phyloP scores from a whole-genome alignment of 2,113 vertebrate genomes.

The Carlito syrichta region DNA sequence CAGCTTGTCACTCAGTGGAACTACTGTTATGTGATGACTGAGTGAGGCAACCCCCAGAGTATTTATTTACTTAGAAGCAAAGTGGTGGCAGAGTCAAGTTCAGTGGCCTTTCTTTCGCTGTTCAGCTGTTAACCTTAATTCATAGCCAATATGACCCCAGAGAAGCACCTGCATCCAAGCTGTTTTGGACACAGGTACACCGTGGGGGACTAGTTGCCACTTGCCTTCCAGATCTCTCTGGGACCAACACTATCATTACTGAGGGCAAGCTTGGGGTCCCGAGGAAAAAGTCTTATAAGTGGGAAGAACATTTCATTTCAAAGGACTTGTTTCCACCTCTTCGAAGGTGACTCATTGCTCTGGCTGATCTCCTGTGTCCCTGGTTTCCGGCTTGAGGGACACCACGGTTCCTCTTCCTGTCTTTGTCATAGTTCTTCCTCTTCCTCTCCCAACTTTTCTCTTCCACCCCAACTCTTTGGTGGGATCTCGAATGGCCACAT shows the following conservation, averaged over 20 bases:
- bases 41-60: constrained; percentile 50
- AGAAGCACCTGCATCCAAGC: not conserved
- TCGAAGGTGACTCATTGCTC: too few species aligned
- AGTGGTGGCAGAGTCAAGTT: constrained; percentile 51
- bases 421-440: not conserved
- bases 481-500: not conserved
- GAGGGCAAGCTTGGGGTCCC: not conserved
- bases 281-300: not conserved
- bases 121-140: constrained; percentile 71
- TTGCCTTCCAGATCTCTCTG: constrained; percentile 40
- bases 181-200: constrained; percentile 48
- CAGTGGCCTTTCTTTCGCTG: constrained; percentile 59
- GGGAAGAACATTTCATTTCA: not conserved
- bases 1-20: constrained; percentile 31
- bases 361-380: not conserved
- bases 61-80: constrained; percentile 58
- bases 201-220: constrained; percentile 53
- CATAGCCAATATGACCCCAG: constrained; percentile 71
- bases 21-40: constrained; percentile 32
- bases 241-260: not conserved
- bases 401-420: not conserved
- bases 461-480: not conserved
- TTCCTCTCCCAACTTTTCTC: not conserved
- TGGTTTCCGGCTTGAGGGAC: not conserved
- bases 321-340: not conserved